phyloP scores from a whole-genome alignment of 2,113 vertebrate genomes.

The Malurus melanocephalus region DNA sequence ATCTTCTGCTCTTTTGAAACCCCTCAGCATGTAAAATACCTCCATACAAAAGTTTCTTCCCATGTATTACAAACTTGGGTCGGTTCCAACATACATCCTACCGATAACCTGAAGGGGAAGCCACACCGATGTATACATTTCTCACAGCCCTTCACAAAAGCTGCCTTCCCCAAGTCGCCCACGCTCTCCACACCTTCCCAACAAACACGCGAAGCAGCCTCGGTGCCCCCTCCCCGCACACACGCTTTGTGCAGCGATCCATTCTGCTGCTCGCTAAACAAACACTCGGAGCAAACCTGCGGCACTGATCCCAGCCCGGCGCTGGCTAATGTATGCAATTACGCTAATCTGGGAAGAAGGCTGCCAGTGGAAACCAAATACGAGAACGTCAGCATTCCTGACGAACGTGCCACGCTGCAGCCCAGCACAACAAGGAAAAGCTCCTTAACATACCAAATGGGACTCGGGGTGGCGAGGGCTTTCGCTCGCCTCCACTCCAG shows the following conservation, averaged over 20 bases:
- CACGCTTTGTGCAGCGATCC: rapidly evolving
- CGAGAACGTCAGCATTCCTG: constrained; percentile 45
- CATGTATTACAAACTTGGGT: neutral
- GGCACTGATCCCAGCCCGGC: neutral
- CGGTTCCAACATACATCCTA: neutral
- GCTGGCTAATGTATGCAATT: neutral
- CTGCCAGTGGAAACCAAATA: constrained; percentile 53
- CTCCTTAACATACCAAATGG: neutral
- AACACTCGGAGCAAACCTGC: neutral
- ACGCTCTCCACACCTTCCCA: neutral
- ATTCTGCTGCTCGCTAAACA: neutral
- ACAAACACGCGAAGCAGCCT: neutral
- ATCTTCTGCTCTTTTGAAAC: neutral
- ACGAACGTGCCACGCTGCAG: neutral
- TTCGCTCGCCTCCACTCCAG: neutral
- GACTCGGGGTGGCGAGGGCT: neutral
- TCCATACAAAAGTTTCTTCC: neutral
- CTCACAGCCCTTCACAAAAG: neutral
- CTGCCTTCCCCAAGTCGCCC: neutral
- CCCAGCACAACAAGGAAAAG: neutral
- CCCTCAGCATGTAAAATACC: rapidly evolving
- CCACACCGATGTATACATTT: neutral
- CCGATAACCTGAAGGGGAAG: neutral
- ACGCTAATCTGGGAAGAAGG: constrained; percentile 13
- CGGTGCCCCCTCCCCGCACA: neutral